Evolutionary conservation across 2,113 vertebrate genomes (phyloP).

Genomic region (Hippocampus guttulatus): DNA sequence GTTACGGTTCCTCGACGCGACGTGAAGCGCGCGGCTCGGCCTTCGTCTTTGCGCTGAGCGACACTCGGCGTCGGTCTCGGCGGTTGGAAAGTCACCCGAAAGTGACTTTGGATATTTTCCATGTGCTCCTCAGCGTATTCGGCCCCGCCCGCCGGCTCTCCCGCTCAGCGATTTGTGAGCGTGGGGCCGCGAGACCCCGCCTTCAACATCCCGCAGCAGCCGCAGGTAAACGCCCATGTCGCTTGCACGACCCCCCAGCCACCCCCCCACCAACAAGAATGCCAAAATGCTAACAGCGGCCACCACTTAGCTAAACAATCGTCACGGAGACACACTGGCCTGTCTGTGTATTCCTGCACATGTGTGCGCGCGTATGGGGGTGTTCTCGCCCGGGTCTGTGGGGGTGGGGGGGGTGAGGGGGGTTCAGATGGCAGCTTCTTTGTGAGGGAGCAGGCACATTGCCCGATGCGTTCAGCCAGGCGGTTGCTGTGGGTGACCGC

Average conservation of each 20-base stretch:
- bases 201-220: conserved; percentile 99
- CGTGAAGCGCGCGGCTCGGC: too few species aligned
- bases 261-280: neutral
- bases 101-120: conserved; percentile 26
- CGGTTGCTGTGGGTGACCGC: conserved; percentile 44
- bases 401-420: neutral
- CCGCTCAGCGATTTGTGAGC: conserved; percentile 98
- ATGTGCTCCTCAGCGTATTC: conserved; percentile 86
- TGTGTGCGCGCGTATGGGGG: conserved; percentile 16
- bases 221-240: conserved; percentile 79
- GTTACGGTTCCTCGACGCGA: too few species aligned
- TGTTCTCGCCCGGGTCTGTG: too few species aligned
- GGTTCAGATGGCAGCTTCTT: conserved; percentile 39
- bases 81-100: neutral
- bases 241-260: neutral
- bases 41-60: too few species aligned
- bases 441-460: conserved; percentile 49
- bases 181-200: conserved; percentile 97
- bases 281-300: neutral
- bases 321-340: conserved; percentile 41
- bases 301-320: neutral
- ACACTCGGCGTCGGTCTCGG: too few species aligned
- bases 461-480: conserved; percentile 40
- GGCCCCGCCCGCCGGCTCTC: conserved; percentile 93
- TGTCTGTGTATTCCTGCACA: conserved; percentile 30